Conservation (phyloP, 1,140 invertebrate species). For the Neodiprion pinetum region DNA sequence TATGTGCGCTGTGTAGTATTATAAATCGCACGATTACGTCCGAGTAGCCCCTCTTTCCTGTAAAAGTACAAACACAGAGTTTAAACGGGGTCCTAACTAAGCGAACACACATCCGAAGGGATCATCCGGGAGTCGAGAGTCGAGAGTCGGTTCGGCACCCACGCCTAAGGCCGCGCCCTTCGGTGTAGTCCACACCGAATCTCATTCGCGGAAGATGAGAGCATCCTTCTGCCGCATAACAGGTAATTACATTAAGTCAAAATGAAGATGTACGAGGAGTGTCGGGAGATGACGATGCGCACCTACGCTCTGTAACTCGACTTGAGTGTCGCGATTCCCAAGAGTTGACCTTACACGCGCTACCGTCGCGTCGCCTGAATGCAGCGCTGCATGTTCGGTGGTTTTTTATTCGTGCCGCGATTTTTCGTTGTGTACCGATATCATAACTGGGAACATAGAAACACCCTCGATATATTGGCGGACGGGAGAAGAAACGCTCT, state of each 20-base stretch:
- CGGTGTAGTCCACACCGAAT: not conserved
- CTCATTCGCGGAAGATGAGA: not conserved
- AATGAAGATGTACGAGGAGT: not conserved
- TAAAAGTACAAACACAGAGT: not conserved
- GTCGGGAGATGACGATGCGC: not conserved
- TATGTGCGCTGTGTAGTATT: not conserved
- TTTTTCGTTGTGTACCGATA: no score
- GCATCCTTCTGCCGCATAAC: not conserved
- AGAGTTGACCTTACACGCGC: no score
- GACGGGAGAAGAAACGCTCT: not conserved
- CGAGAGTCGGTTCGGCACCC: not conserved
- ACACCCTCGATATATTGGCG: not conserved
- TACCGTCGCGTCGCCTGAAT: no score
- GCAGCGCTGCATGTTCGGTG: no score
- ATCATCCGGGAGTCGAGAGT: not conserved
- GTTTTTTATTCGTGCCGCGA: not conserved
- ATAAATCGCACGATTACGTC: constrained; percentile 7
- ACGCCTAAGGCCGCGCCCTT: not conserved
- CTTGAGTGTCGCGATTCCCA: no score
- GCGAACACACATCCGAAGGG: not conserved
- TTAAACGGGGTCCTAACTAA: not conserved
- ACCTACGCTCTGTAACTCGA: not conserved
- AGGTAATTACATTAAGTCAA: not conserved
- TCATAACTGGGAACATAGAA: not conserved
- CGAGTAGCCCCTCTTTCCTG: not conserved